Base-by-base conservation (phyloP, 2,888 invertebrate species). In the Agonopterix heracliana region DNA sequence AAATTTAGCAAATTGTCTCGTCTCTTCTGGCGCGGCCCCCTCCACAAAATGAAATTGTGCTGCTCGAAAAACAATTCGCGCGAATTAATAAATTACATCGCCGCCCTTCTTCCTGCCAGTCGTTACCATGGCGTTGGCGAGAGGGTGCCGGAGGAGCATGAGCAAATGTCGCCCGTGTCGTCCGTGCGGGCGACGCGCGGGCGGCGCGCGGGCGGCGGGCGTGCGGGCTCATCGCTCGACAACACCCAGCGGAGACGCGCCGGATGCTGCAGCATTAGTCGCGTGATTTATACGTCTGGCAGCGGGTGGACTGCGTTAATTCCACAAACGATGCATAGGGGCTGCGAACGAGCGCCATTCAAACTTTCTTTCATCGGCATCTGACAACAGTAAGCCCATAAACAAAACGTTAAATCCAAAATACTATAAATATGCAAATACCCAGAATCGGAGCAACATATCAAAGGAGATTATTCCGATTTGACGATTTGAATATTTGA, bases 241-340 rank as follows among this genome's bases (percentile, higher is more conserved):
- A 64, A 67, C 73, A 71, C 75, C 14, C 70, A 69, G 70, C 72
- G 66, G 75, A 78, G 81, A 75, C 77, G 68, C 74, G 71, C 78
- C 85, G 86, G 85, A 86, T 81, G 81, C 79, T 77, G 77, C 68
- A 71, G 84, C 79, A 81, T 86, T 85, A 84, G 74, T 68, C 63
- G 57, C 61, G 67, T 87, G 86, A 88, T 88, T 88, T 88, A 88
- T 88, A 76, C 68, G 86, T 87, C 87, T 88, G 86, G 79, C 74
- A 64, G 67, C 71, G 71, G 70, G 74, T 72, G 72, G 73, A 64
- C 66, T 71, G 69, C 72, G 74, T 71, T 82, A 78, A 84, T 78
- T 73, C 78, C 71, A 68, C 71, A 72, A 74, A 81, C 79, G 80
- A 81, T 80, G 64, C 74, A 67, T 61, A 67, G 67, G 71, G 74